Percentiles rank a stretch among this genome's conserved stretches.
phyloP scores from a whole-genome alignment of 2,113 vertebrate species.

The Cyphomyrus plagiostoma region DNA sequence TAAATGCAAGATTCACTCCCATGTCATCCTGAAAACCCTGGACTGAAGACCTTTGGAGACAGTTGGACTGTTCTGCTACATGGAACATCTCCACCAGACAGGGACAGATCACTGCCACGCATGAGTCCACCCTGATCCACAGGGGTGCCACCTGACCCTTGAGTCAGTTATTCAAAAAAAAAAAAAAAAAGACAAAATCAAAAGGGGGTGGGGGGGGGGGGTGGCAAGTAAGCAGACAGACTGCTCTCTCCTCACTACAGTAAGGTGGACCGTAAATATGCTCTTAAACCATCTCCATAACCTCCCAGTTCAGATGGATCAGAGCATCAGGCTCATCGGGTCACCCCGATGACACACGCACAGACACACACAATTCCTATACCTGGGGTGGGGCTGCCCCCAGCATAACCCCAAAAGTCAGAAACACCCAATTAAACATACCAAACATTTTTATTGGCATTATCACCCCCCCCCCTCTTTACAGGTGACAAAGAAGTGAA shows the following conservation, averaged over 20 bases:
- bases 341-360: background rate
- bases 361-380: background rate
- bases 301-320: background rate
- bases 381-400: background rate
- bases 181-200: background rate
- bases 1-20: background rate
- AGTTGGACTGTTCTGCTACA: background rate
- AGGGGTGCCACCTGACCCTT: background rate
- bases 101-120: background rate
- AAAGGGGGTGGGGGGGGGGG: background rate
- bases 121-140: background rate
- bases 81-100: background rate
- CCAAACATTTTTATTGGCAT: constrained; percentile 1
- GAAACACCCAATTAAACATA: background rate
- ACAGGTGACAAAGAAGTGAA: background rate
- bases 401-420: background rate
- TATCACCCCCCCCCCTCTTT: background rate
- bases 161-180: background rate
- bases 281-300: background rate
- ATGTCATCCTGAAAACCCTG: background rate
- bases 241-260: background rate
- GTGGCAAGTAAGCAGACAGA: background rate
- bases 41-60: background rate
- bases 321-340: background rate
- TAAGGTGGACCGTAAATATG: background rate